A percentile compares a stretch with the other conserved stretches of the same genome.
Conservation (phyloP, 2,113 vertebrate genomes). For the Ochotona curzoniae region DNA sequence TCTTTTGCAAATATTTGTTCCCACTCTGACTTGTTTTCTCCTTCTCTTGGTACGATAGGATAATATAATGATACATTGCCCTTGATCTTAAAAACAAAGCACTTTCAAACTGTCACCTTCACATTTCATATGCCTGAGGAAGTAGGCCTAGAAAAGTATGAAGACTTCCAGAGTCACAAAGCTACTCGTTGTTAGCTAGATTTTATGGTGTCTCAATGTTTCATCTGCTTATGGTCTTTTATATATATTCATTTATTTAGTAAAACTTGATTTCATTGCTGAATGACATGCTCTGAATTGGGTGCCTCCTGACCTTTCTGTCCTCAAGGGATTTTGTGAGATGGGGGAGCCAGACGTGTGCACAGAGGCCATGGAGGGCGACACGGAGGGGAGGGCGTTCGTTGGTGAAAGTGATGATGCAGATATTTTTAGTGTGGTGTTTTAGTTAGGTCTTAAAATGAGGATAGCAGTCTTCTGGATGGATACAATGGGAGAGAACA, state of each 20-base stretch:
- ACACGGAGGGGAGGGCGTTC: too few relatives aligned
- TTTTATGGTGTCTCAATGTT: constrained; percentile 19
- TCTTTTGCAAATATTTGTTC: background rate
- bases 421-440: too few relatives aligned
- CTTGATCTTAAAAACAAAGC: background rate
- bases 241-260: background rate
- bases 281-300: background rate
- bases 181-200: constrained; percentile 1
- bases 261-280: constrained; percentile 8
- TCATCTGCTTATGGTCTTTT: background rate
- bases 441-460: background rate
- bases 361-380: background rate
- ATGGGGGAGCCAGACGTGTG: background rate
- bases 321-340: background rate
- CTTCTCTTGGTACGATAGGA: background rate
- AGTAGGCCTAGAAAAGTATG: background rate
- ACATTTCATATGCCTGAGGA: background rate
- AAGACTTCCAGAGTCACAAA: background rate
- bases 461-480: background rate
- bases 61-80: background rate
- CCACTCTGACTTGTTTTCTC: background rate
- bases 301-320: background rate
- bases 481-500: background rate
- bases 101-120: background rate
- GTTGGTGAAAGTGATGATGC: too few relatives aligned